Conservation (phyloP, 2,113 vertebrate genomes). For the Ciconia maguari region DNA sequence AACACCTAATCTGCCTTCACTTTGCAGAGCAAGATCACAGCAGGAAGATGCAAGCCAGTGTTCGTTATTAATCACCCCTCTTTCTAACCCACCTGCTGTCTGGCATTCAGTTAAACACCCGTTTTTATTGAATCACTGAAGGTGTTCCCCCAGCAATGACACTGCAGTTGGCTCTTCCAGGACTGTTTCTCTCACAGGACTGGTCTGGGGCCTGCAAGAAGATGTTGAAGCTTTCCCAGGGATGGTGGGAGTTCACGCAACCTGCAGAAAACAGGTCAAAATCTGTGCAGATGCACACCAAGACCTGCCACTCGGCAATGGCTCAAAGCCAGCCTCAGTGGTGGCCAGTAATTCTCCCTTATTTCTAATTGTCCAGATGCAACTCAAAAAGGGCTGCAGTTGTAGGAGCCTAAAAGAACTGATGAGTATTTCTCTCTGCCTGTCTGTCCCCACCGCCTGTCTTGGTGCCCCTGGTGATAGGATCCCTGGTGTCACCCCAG, state of each 20-base stretch:
- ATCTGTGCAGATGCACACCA: neutral
- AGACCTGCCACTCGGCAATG: accelerated
- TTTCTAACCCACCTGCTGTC: neutral
- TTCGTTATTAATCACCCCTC: neutral
- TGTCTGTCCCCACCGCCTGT: neutral
- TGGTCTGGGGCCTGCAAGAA: neutral
- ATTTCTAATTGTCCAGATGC: neutral
- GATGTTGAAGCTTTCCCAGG: neutral
- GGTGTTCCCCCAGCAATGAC: neutral
- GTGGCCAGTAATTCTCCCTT: neutral
- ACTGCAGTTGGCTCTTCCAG: neutral
- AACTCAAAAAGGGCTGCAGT: neutral
- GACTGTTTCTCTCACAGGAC: neutral
- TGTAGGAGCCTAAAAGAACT: neutral
- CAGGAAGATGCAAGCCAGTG: neutral
- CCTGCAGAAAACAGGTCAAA: neutral
- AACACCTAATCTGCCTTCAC: slow-evolving; percentile 1
- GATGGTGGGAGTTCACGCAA: neutral
- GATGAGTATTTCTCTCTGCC: neutral
- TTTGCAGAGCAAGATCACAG: neutral
- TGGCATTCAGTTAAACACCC: neutral
- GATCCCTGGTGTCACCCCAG: neutral
- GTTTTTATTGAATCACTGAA: neutral
- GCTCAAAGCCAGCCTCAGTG: neutral
- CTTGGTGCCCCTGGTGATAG: neutral